Base-by-base conservation (phyloP, 2,797 vertebrate species). In the Mus minutoides region DNA sequence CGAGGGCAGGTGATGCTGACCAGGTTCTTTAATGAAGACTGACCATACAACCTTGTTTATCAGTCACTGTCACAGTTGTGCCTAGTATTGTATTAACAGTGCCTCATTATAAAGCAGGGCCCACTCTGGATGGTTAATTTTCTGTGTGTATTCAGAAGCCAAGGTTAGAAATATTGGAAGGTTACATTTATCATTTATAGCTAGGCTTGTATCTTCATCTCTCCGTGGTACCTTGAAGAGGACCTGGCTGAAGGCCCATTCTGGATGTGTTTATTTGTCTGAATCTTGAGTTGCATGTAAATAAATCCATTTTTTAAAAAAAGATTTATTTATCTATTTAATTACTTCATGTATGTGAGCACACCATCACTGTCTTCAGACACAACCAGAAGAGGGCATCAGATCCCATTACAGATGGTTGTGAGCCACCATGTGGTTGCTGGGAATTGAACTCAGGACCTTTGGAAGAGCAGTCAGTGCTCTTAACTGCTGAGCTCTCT, bases 161-260 rank as follows among this genome's bases (percentile, higher is more conserved):
- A 85, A 37, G 49, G 78, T 82, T 69, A 88, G 92, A 62, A 92
- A 87, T 52, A 91, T 80, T 84, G 19, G 26, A 94, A 95, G 49
- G 52, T 78, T 89, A 49, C 13, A 8, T 94, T 73, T 91, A 86
- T 94, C 87, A 43, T 76, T 93, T 83, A 29, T 82, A 56, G 79
- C n/a, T 54, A 88, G 52, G 60, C 31, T 40, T 14, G 79, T 3
- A 8, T 73, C 29, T 94, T 85, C 78, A 85, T 67, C 52, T 46
- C 17, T 80, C 52, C 12, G 16, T 10, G 71, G 43, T 64, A 58
- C 16, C 12, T 80, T 88, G 58, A 69, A 67, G 14, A 96, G 86
- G 21, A 22, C 52, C 43, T 91, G 40, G 13, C 43, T 43, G 19
- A n/a, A 40, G 67, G 88, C 19, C 2, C 76, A 60, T 67, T 84